Evolutionary conservation across 1,140 invertebrate species (phyloP), one percentile per base, ranked within the genome.

Genomic region (Orius insidiosus): DNA sequence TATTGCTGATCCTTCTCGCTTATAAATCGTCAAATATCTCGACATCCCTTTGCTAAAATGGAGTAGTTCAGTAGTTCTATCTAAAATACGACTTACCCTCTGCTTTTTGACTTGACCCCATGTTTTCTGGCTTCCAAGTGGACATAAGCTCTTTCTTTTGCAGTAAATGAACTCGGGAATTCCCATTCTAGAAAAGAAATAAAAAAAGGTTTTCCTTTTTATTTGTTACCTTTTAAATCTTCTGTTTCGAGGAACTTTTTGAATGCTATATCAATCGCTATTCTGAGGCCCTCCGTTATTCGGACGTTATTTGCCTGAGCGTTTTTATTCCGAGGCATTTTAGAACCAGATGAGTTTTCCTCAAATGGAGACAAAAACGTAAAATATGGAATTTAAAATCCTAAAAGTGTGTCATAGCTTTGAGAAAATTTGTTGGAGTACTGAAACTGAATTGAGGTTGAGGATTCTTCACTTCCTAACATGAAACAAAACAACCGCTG

Each of bases 141-240:
- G 42, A 86, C 71, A 57, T 82, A 85, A n/a, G 75, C 78, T 58
- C 83, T 67, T 57, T 86, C 80, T 51, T 73, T 71, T 2, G 76
- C 71, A 14, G 72, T 78, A 32, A 86, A 68, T 6, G 78, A 81
- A 5, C 78, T 78, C 16, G 81, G 80, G 63, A 85, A 83, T 52
- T 73, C 70, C 48, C 47, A 51, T 35, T 55, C 52, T 56, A 39
- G 18, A 53, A 47, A 18, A 39, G 31, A 42, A 24, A 47, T n/a
- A 47, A 6, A 10, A 2, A 46, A 46, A 36, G 7, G 4, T 36
- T 11, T 44, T 11, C 11, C n/a, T 18, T 34, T 31, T 24, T 3
- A 44, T 44, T 4, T 3, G 3, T 33, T 44, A 45, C 47, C 47
- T 49, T 43, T 49, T 15, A 42, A 3, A 7, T 46, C 49, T 11